Conservation (phyloP, 1,140 invertebrate species). For the Neodiprion virginianus region DNA sequence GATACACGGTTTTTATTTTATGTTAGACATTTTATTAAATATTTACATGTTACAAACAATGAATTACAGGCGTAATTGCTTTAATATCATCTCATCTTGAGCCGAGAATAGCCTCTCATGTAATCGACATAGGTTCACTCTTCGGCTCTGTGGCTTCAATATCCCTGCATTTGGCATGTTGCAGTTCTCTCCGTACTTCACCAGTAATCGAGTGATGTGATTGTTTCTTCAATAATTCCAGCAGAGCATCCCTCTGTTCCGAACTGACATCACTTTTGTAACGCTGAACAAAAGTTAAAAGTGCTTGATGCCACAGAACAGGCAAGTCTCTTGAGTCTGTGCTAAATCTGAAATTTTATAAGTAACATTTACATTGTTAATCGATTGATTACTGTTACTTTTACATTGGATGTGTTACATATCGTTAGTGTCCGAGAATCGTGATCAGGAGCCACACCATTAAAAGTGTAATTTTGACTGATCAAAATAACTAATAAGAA, state of each 20-base stretch:
- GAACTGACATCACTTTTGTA: constrained; percentile 95
- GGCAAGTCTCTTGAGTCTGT: constrained; percentile 84
- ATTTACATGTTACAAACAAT: neutral
- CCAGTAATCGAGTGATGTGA: constrained; percentile 82
- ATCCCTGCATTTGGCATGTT: constrained; percentile 84
- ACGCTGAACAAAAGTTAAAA: constrained; percentile 93
- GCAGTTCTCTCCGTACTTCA: constrained; percentile 86
- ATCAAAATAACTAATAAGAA: constrained; percentile 16
- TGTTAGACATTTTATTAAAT: neutral
- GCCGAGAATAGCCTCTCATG: constrained; percentile 4
- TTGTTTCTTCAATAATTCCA: constrained; percentile 81
- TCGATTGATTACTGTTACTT: neutral
- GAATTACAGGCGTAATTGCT: too few species aligned
- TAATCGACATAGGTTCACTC: neutral
- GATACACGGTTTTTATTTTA: neutral
- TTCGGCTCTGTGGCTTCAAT: constrained; percentile 60
- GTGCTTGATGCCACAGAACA: constrained; percentile 95
- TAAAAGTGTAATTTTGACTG: too few species aligned
- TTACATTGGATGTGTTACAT: too few species aligned
- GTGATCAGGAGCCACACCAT: too few species aligned
- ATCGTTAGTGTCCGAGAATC: too few species aligned
- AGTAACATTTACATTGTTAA: constrained; percentile 10
- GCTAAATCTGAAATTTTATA: constrained; percentile 75
- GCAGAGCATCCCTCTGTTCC: constrained; percentile 88
- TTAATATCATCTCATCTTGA: too few species aligned